Base-by-base conservation (phyloP, 2,888 invertebrate species). In the Lymantria monacha region DNA sequence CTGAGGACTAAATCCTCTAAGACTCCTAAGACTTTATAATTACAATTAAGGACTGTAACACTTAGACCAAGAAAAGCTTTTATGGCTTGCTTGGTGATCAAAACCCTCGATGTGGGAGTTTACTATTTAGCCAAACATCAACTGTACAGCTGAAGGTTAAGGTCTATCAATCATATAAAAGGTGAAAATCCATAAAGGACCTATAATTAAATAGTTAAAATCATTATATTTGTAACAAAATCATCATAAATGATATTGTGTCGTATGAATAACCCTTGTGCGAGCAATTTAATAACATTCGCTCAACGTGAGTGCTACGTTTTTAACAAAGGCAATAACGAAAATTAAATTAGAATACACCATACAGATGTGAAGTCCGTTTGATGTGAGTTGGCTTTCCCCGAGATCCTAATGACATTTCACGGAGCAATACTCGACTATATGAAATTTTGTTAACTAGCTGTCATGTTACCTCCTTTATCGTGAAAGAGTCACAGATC, bases 261-360 rank as follows among this genome's bases (percentile, higher is more conserved):
- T 56, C 57, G 59, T 55, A 61, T 51, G 62, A 67, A 66, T 72
- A 73, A 80, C 84, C 84, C 83, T 84, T 82, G 67, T 66, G 62
- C 70, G 69, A 65, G 61, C 74, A 81, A 88, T 83, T 85, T 83
- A 86, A 85, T 86, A 84, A 82, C 72, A 68, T 66, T 70, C 69
- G 66, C 76, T 68, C 78, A 76, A 77, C 79, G 76, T 75, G 72
- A 76, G 73, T 75, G 70, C 70, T 76, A 81, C 78, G 83, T 86
- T 88, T 88, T 88, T 87, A 84, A 77, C 74, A 75, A 70, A 70
- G 80, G 82, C 81, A 81, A 79, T 80, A 79, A 79, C 70, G 78
- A 76, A 81, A 84, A 90, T 90, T 87, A 85, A 88, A 86, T 89
- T 86, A 88, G 73, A 74, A 83, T 83, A 78, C 79, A 73, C 73